phyloP scores from a whole-genome alignment of 2,113 vertebrate species.

The Phyllostomus discolor region DNA sequence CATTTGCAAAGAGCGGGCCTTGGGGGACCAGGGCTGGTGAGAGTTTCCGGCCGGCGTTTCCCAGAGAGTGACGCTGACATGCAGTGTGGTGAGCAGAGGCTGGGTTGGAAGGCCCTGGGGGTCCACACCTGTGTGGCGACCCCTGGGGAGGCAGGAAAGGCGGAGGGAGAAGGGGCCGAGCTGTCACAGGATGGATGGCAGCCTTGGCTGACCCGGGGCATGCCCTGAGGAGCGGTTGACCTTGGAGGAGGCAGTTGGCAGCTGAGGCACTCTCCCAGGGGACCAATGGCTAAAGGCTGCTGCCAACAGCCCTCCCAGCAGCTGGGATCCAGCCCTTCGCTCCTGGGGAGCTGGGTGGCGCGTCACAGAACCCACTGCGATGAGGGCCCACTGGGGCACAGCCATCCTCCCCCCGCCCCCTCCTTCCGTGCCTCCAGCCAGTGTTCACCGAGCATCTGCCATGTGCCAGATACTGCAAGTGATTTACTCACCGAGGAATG shows the following conservation, averaged over 20 bases:
- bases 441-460: not conserved
- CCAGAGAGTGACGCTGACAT: not conserved
- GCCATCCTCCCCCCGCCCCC: accelerated
- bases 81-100: not conserved
- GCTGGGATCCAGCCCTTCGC: not conserved
- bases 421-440: not conserved
- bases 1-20: not conserved
- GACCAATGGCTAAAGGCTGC: not conserved
- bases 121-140: not conserved
- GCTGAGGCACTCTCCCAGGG: not conserved
- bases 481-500: not conserved
- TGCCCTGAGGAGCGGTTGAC: not conserved
- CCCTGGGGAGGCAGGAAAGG: not conserved
- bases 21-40: not conserved
- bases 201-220: not conserved
- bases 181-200: accelerated
- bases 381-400: too few species aligned
- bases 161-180: not conserved
- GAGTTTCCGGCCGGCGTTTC: not conserved
- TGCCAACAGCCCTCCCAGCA: too few species aligned
- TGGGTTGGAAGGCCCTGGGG: not conserved
- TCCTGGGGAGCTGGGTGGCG: not conserved
- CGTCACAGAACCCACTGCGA: not conserved
- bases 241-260: not conserved
- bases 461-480: not conserved